Conservation (phyloP, 1,140 invertebrate genomes). For the Drosophila truncata region DNA sequence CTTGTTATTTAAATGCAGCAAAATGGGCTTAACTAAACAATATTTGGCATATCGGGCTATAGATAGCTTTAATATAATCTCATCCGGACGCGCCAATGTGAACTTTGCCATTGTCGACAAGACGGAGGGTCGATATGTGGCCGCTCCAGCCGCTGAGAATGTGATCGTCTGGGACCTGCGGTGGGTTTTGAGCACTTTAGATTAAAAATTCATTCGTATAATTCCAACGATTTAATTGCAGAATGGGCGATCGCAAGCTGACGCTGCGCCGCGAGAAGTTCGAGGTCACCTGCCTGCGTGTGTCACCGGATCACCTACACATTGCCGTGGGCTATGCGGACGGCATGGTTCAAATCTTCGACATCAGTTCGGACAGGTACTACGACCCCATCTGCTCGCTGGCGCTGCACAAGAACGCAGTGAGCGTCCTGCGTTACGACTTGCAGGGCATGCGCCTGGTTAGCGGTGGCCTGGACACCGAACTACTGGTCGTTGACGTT, state of each 20-base stretch:
- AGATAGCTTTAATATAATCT: conserved; percentile 94
- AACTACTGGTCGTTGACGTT: conserved; percentile 98
- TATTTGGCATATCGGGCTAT: conserved; percentile 95
- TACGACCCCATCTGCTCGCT: conserved; percentile 89
- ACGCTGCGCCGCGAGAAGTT: conserved; percentile 92
- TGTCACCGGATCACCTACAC: conserved; percentile 90
- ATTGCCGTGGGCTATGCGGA: conserved; percentile 97
- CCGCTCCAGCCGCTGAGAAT: conserved; percentile 96
- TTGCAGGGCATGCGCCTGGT: conserved; percentile 78
- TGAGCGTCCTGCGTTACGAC: conserved; percentile 93
- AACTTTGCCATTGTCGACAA: conserved; percentile 91
- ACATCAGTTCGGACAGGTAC: conserved; percentile 88
- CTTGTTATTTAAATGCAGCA: conserved; percentile 42
- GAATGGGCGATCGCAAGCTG: conserved; percentile 94
- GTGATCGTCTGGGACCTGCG: conserved; percentile 97
- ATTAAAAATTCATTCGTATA: no score
- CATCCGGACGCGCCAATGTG: conserved; percentile 91
- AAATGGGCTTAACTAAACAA: conserved; percentile 98
- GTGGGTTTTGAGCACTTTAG: conserved; percentile 30
- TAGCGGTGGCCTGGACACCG: conserved; percentile 89
- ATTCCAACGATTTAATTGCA: conserved; percentile 6
- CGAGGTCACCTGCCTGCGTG: conserved; percentile 90
- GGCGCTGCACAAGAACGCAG: conserved; percentile 94
- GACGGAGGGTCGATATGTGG: conserved; percentile 93
- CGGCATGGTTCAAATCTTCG: conserved; percentile 94